These are phyloP conservation scores for Elysia chlorotica DNA, from an alignment of 1,140 invertebrate species.

Conservation along the genomic window DNA sequence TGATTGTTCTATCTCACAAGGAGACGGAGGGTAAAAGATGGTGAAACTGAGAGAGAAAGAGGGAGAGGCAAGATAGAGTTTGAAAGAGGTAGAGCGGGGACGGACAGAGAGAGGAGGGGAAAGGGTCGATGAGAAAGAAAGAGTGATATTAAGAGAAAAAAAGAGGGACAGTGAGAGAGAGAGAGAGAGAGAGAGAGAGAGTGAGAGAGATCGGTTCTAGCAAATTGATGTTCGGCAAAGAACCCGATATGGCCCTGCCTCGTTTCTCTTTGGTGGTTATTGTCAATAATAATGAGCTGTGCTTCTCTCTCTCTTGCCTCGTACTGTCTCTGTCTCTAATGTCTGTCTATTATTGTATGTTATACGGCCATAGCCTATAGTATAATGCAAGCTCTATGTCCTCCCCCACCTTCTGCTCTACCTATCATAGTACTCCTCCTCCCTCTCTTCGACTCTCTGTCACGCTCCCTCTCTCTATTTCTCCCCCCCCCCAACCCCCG, in stretches of 20 bases:
- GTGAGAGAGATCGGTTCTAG: conserved; percentile 8
- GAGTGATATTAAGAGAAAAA: not conserved
- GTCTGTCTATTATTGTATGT: too few relatives aligned
- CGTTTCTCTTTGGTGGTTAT: not conserved
- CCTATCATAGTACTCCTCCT: too few relatives aligned
- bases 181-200: conserved; percentile 8
- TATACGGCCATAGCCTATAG: too few relatives aligned
- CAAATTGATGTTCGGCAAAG: too few relatives aligned
- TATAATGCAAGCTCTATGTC: too few relatives aligned
- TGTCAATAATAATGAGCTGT: not conserved
- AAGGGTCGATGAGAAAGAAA: not conserved
- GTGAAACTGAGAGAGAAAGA: not conserved
- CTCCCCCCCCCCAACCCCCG: too few relatives aligned
- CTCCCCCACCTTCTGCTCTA: too few relatives aligned
- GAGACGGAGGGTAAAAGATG: not conserved
- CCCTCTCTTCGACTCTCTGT: too few relatives aligned
- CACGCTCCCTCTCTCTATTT: too few relatives aligned
- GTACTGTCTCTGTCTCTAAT: too few relatives aligned
- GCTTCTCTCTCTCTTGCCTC: not conserved
- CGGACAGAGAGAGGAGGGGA: not conserved
- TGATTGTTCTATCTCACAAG: not conserved
- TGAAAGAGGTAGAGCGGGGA: not conserved
- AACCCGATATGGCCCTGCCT: too few relatives aligned
- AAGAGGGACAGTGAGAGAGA: not conserved
- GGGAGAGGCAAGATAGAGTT: not conserved